Conservation (phyloP, 2,113 vertebrate species). For the Mixornis gularis region DNA sequence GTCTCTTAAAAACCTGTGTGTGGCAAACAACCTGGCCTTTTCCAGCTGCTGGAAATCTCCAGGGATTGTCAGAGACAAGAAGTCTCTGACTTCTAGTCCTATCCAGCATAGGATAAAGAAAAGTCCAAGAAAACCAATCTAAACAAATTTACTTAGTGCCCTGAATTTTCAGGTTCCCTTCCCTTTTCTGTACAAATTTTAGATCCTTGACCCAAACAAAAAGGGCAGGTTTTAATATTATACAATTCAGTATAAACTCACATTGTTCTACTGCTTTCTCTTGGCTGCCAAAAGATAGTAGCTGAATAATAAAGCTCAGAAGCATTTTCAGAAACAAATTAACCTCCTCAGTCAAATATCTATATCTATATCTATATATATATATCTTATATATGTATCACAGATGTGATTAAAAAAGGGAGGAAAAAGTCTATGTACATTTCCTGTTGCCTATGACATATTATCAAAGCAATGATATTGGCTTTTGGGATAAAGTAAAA, state of each 20-base stretch:
- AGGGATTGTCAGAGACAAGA: neutral
- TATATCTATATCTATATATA: too few relatives aligned
- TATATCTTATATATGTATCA: neutral
- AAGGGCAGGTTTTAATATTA: neutral
- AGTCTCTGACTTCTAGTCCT: too few relatives aligned
- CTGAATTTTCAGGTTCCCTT: neutral
- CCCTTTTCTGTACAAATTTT: neutral
- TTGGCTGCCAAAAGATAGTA: neutral
- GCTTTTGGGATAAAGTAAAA: neutral
- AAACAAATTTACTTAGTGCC: neutral
- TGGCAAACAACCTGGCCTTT: neutral
- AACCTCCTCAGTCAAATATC: neutral
- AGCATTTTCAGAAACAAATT: neutral
- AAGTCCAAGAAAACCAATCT: neutral
- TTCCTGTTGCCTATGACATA: neutral
- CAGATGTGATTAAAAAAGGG: fast-evolving
- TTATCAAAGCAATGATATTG: neutral
- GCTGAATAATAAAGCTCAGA: neutral
- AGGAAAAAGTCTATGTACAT: neutral
- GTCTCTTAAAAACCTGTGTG: neutral
- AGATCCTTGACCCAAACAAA: neutral
- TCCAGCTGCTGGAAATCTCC: neutral
- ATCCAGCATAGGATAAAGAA: neutral
- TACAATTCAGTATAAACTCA: neutral
- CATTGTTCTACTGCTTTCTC: neutral